Evolutionary conservation across 2,797 vertebrate genomes (phyloP).

Genomic region (Ambastaia sidthimunki): DNA sequence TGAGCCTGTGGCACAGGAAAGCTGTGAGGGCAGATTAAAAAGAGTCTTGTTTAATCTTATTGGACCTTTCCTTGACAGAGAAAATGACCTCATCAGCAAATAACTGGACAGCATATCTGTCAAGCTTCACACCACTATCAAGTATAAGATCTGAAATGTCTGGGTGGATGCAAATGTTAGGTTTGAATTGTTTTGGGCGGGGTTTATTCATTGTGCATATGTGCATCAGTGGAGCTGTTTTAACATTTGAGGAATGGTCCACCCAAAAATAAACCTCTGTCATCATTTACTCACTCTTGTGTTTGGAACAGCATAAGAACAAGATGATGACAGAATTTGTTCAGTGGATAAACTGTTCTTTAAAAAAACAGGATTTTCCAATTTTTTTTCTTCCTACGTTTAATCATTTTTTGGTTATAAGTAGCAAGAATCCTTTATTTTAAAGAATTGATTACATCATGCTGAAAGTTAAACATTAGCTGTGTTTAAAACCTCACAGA

Average conservation of each 20-base stretch:
- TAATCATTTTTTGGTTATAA: too few relatives aligned
- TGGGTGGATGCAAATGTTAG: not conserved
- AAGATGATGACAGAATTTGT: too few relatives aligned
- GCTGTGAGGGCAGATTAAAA: constrained; percentile 64
- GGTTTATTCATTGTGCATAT: not conserved
- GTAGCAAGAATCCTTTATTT: too few relatives aligned
- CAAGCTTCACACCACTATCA: not conserved
- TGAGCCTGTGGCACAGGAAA: constrained; percentile 35
- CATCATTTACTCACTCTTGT: too few relatives aligned
- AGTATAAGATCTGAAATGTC: not conserved
- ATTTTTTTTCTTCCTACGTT: too few relatives aligned
- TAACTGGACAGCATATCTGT: constrained; percentile 47
- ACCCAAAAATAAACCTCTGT: too few relatives aligned
- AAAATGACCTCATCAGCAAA: constrained; percentile 48
- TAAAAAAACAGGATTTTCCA: too few relatives aligned
- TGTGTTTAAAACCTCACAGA: too few relatives aligned
- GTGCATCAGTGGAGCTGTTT: not conserved
- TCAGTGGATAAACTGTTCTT: too few relatives aligned
- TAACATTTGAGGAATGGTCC: not conserved
- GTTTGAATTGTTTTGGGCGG: too few relatives aligned
- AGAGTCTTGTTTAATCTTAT: constrained; percentile 64
- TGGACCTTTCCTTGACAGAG: constrained; percentile 53
- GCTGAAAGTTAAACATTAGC: too few relatives aligned
- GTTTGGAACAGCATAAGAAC: too few relatives aligned
- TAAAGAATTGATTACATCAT: not conserved